These are phyloP conservation scores for Syrrhaptes paradoxus DNA, from an alignment of 2,113 vertebrate species.

Conservation along the genomic window DNA sequence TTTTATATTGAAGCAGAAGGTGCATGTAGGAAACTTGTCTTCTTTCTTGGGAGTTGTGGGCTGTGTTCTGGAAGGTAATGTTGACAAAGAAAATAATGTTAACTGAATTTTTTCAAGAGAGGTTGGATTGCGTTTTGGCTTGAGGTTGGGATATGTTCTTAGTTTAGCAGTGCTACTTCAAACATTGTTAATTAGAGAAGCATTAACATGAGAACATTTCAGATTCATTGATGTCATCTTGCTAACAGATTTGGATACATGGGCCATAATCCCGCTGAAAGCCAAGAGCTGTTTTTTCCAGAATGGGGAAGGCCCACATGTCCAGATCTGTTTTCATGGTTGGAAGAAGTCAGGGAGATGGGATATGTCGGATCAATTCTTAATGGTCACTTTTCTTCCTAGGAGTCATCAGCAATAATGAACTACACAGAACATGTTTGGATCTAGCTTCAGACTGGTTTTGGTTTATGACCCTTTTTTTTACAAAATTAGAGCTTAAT, in stretches of 20 bases:
- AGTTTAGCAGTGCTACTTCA: conserved; percentile 58
- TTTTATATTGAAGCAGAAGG: neutral
- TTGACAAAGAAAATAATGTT: conserved; percentile 29
- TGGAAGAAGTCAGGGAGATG: neutral
- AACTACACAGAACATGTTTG: neutral
- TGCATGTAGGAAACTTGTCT: neutral
- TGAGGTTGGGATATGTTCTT: conserved; percentile 50
- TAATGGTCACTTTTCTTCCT: neutral
- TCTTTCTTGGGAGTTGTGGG: neutral
- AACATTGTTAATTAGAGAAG: conserved; percentile 60
- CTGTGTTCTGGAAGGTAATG: neutral
- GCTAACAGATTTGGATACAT: conserved; percentile 55
- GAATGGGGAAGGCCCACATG: neutral
- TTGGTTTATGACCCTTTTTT: neutral
- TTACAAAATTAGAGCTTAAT: neutral
- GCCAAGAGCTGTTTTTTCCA: neutral
- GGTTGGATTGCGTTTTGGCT: conserved; percentile 20
- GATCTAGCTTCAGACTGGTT: neutral
- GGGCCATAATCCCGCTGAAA: conserved; percentile 6
- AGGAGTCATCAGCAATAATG: neutral
- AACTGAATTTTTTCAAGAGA: conserved; percentile 11
- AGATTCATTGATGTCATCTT: conserved; percentile 62
- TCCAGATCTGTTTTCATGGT: neutral
- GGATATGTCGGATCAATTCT: neutral
- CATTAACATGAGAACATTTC: conserved; percentile 60